Base-by-base conservation (phyloP, 2,888 invertebrate species). In the Eupeodes latifasciatus region DNA sequence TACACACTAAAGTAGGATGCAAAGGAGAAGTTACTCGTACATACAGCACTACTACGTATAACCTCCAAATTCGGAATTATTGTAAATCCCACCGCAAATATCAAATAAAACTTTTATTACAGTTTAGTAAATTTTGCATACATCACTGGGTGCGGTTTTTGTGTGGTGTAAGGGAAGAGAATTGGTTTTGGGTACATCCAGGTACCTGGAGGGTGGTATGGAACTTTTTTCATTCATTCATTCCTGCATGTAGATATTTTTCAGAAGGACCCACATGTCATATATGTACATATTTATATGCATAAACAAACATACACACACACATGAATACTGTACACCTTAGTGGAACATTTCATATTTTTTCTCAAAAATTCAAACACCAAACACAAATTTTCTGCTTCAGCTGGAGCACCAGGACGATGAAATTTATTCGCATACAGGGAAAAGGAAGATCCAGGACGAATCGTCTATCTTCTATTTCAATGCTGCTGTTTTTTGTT, bases 61-160 rank as follows among this genome's bases (percentile, higher is more conserved):
- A 51, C 16, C 76, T 67, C 75, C 74, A 64, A 87, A 87, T 76
- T 81, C 69, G 83, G 89, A 84, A 89, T 87, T 87, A 89, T 87
- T 87, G 87, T 84, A 89, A 89, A 89, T 87, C 87, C 84, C 87
- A 81, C 83, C 83, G 89, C 89, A 89, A 89, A 87, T 89, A 89
- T 87, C 89, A 89, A 89, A 89, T 89, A 87, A 89, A 89, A 89
- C 89, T 89, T 89, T 83, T 85, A 89, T 89, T 86, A 87, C 89
- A 86, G 86, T 89, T 89, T 87, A 89, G 89, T 82, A 86, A 89
- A 87, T 88, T 88, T 88, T 88, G 84, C 84, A 85, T 88, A 88
- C 88, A 88, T 88, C 88, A 88, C 88, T 67, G 81, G 74, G 57
- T 75, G 53, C 47, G 40, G 59, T 71, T 71, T 69, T 51, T 61